Conservation (phyloP, 2,113 vertebrate species). For the Cryptomyrus ogoouensis region DNA sequence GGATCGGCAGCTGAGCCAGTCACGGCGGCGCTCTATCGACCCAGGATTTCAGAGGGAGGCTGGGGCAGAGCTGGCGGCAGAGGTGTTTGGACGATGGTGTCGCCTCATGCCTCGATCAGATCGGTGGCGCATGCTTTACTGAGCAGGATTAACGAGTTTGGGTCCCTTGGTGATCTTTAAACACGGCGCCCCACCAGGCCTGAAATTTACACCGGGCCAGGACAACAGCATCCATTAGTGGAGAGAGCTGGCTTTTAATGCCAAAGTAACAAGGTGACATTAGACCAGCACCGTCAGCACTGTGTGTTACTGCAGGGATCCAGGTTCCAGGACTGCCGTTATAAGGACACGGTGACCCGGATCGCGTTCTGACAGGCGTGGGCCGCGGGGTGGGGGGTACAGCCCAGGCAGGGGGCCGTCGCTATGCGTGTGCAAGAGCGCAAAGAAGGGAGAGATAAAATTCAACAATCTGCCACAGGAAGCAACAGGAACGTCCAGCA, state of each 20-base stretch:
- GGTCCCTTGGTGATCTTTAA: neutral
- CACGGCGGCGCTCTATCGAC: neutral
- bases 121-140: neutral
- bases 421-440: neutral
- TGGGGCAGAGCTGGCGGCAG: neutral
- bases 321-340: neutral
- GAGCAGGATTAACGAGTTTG: neutral
- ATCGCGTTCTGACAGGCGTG: neutral
- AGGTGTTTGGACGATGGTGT: neutral
- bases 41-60: neutral
- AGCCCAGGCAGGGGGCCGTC: neutral
- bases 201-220: neutral
- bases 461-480: neutral
- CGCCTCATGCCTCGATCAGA: neutral
- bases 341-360: neutral
- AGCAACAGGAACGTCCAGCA: neutral
- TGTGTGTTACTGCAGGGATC: neutral
- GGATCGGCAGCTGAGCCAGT: neutral
- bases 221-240: neutral
- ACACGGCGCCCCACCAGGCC: neutral
- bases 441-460: neutral
- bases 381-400: neutral
- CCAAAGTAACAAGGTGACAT: conserved; percentile 8
- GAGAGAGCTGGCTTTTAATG: neutral
- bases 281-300: neutral